Evolutionary conservation across 2,888 invertebrate genomes (phyloP).

Genomic region (Lasiommata megera): DNA sequence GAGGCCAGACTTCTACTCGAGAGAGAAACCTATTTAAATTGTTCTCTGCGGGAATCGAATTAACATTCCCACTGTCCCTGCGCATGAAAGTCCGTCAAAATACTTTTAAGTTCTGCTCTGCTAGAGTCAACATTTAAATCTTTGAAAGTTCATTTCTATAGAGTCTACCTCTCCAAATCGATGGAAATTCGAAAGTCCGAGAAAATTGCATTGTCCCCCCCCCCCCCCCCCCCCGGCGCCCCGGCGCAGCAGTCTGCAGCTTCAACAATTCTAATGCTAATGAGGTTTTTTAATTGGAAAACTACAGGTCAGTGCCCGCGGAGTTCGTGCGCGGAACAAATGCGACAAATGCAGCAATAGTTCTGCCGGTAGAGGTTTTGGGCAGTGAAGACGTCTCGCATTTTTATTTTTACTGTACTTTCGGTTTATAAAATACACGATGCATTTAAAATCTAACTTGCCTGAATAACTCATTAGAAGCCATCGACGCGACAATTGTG

Average conservation of each 20-base stretch:
- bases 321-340: not conserved
- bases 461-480: no score
- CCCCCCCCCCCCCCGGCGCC: not conserved
- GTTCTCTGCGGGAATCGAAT: no score
- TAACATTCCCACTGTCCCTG: no score
- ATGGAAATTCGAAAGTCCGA: not conserved
- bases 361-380: not conserved
- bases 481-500: no score
- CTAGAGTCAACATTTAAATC: not conserved
- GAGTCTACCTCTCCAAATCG: not conserved
- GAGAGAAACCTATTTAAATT: no score
- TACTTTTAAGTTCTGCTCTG: no score
- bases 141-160: not conserved
- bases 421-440: no score
- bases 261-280: conserved; percentile 12
- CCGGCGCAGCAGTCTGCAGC: not conserved
- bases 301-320: not conserved
- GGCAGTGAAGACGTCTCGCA: not conserved
- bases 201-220: not conserved
- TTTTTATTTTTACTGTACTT: not conserved
- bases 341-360: not conserved
- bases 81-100: no score
- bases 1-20: no score
- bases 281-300: conserved; percentile 14
- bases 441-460: no score